A percentile compares a stretch with the other conserved stretches of the same genome.
Conservation (phyloP, 2,113 vertebrate species). For the Mystacornis crossleyi region DNA sequence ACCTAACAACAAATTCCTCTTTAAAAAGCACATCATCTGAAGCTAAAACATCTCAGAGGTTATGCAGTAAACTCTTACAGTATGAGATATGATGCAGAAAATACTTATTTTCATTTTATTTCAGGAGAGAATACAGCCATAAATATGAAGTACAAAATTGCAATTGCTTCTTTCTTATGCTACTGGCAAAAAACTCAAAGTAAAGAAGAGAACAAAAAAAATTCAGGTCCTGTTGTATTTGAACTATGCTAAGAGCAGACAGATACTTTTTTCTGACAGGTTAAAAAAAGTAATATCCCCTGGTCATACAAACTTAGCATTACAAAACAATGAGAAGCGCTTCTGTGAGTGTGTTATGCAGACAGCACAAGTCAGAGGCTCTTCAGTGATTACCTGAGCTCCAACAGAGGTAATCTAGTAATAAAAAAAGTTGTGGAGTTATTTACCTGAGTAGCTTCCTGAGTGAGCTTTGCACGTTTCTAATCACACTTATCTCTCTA, state of each 20-base stretch:
- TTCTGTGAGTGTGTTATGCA: not conserved
- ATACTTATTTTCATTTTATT: not conserved
- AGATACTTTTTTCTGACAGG: not conserved
- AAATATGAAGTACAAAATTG: not conserved
- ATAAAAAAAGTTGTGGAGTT: not conserved
- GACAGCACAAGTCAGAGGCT: not conserved
- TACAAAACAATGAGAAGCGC: not conserved
- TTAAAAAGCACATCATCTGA: not conserved
- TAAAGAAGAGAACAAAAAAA: not conserved
- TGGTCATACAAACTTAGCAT: not conserved
- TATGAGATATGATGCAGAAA: not conserved
- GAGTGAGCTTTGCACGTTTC: not conserved
- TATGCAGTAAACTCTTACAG: not conserved
- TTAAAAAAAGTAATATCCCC: not conserved
- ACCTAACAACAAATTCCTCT: not conserved
- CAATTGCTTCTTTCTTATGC: not conserved
- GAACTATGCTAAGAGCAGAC: not conserved
- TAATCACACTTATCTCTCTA: not conserved
- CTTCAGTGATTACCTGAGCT: not conserved
- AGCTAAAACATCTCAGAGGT: not conserved
- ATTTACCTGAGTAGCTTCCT: not conserved
- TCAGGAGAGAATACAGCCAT: not conserved
- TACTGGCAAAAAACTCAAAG: not conserved
- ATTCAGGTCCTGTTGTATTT: not conserved
- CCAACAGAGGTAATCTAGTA: not conserved